Conservation (phyloP, 2,888 invertebrate genomes). For the Arenicola marina region DNA sequence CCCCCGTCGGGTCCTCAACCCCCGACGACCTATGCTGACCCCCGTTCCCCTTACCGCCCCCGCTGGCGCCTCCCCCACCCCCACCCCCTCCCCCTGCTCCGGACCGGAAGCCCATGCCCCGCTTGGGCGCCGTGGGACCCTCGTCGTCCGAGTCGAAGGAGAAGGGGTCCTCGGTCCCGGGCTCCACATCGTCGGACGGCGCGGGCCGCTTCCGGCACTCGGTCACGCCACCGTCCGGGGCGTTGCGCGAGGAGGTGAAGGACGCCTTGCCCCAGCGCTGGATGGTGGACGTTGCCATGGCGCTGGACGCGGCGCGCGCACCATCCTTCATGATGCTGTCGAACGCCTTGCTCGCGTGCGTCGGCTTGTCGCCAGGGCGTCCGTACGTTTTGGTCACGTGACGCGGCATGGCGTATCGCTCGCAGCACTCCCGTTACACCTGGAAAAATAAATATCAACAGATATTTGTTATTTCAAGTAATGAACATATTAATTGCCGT, state of each 20-base stretch:
- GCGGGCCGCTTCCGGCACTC: slow-evolving; percentile 21
- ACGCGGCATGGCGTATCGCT: slow-evolving; percentile 28
- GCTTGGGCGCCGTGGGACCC: slow-evolving; percentile 19
- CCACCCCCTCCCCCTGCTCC: too few species aligned
- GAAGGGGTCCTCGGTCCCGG: slow-evolving; percentile 23
- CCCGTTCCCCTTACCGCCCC: too few species aligned
- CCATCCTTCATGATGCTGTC: slow-evolving; percentile 14
- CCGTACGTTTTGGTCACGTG: slow-evolving; percentile 27
- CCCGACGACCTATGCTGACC: too few species aligned
- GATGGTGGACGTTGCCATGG: slow-evolving; percentile 24
- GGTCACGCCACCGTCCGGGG: slow-evolving; percentile 1
- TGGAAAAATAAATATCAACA: too few species aligned
- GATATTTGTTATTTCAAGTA: too few species aligned
- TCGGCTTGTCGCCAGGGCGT: slow-evolving; percentile 7
- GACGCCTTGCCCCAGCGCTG: slow-evolving; percentile 31
- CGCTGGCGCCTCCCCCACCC: too few species aligned
- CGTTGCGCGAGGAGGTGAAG: slow-evolving; percentile 26
- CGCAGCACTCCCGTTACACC: too few species aligned
- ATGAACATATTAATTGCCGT: too few species aligned
- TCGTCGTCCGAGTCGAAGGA: slow-evolving; percentile 31
- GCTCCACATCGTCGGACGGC: background rate
- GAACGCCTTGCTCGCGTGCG: slow-evolving; percentile 13
- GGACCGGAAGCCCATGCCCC: slow-evolving; percentile 20
- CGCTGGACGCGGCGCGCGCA: slow-evolving; percentile 10
- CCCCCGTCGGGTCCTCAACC: too few species aligned